These are phyloP conservation scores for Thomomys bottae DNA, from an alignment of 2,113 vertebrate species.

Conservation along the genomic window DNA sequence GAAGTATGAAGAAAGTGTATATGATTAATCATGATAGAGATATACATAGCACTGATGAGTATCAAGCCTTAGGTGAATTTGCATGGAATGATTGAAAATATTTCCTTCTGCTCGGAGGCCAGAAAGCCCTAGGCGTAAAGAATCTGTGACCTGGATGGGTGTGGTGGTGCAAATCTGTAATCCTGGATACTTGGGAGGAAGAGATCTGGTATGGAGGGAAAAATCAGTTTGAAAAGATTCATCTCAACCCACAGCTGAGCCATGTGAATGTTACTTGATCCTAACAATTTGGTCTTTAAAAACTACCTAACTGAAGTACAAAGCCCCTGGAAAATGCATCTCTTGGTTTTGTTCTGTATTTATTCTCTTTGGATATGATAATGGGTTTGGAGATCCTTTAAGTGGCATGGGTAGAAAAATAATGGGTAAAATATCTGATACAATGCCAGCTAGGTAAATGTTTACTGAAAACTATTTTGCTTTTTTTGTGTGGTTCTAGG, in stretches of 20 bases:
- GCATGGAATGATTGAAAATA: slow-evolving; percentile 46
- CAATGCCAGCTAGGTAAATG: background rate
- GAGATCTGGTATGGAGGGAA: background rate
- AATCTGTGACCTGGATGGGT: background rate
- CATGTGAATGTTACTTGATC: background rate
- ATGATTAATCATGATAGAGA: slow-evolving; percentile 41
- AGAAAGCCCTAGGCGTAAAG: background rate
- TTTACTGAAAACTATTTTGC: too few relatives aligned
- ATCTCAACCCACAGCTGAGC: too few relatives aligned
- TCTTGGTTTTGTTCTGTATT: background rate
- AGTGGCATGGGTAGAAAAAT: background rate
- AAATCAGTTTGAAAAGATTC: slow-evolving; percentile 34
- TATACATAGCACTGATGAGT: background rate
- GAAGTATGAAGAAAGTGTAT: background rate
- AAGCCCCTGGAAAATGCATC: background rate
- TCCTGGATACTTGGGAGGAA: too few relatives aligned
- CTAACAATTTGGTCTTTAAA: background rate
- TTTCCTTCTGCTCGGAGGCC: slow-evolving; percentile 39
- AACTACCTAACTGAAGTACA: background rate
- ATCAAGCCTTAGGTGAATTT: slow-evolving; percentile 47
- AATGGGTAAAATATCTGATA: background rate
- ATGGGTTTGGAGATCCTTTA: background rate
- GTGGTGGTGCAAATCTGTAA: too few relatives aligned
- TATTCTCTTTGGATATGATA: background rate
- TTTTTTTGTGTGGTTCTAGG: too few relatives aligned